Conservation (phyloP, 2,797 vertebrate genomes). For the Enteromius anoplus region DNA sequence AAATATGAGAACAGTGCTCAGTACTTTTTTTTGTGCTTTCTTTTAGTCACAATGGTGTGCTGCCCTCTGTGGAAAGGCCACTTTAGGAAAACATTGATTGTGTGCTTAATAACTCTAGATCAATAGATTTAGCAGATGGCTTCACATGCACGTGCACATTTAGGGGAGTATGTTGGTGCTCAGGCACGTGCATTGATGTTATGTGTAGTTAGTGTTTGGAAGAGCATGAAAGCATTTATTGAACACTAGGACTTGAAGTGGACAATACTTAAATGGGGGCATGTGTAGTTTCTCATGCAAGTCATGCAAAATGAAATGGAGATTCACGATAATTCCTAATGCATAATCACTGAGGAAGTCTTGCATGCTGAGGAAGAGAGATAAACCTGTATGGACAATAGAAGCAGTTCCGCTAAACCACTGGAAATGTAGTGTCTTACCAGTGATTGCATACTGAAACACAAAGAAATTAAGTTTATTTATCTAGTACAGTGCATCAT, state of each 20-base stretch:
- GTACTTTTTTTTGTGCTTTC: neutral
- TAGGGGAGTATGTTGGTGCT: constrained; percentile 2
- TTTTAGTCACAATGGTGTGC: neutral
- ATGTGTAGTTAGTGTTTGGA: constrained; percentile 8
- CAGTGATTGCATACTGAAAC: neutral
- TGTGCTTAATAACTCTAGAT: constrained; percentile 31
- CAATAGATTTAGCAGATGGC: constrained; percentile 34
- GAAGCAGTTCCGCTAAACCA: neutral
- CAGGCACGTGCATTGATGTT: constrained; percentile 22
- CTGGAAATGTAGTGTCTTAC: neutral
- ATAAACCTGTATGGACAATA: neutral
- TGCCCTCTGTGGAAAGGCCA: constrained; percentile 6
- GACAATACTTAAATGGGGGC: neutral
- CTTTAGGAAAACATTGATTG: constrained; percentile 41
- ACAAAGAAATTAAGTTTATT: constrained; percentile 2
- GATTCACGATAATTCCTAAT: neutral
- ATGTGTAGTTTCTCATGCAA: neutral
- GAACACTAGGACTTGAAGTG: neutral
- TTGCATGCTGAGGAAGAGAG: constrained; percentile 11
- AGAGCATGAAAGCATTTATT: constrained; percentile 21
- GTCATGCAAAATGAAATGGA: neutral
- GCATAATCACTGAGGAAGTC: constrained; percentile 3
- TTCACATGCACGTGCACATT: constrained; percentile 38
- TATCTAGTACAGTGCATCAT: neutral
- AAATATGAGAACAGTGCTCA: neutral